Evolutionary conservation across 2,888 invertebrate species (phyloP).

Genomic region (Brachypalpus laphriformis): DNA sequence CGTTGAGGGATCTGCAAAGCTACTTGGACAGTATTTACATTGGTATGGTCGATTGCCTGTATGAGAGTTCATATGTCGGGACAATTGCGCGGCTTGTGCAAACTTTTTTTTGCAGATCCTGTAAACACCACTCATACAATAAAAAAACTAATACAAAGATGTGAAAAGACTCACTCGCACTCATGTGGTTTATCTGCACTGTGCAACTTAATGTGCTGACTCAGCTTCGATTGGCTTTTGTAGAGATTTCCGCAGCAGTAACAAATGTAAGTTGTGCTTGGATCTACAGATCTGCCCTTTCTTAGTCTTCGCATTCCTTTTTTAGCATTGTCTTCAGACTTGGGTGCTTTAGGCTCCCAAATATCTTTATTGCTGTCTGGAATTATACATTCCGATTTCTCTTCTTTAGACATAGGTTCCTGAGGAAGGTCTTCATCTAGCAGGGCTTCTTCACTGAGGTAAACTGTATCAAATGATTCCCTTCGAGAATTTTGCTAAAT

Average conservation of each 20-base stretch:
- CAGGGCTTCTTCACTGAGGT: constrained; percentile 7
- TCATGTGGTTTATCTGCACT: constrained; percentile 81
- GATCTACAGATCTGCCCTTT: constrained; percentile 13
- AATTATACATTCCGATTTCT: neutral
- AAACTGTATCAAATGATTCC: neutral
- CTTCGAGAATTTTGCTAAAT: neutral
- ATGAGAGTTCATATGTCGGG: constrained; percentile 82
- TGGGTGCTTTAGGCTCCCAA: neutral
- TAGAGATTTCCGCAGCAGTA: constrained; percentile 82
- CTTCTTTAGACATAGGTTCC: neutral
- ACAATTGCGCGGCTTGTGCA: constrained; percentile 81
- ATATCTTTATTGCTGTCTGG: neutral
- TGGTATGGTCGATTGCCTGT: constrained; percentile 82
- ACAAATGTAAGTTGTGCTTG: constrained; percentile 77
- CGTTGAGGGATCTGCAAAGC: constrained; percentile 82
- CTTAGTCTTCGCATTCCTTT: neutral
- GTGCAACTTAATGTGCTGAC: constrained; percentile 82
- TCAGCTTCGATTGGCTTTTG: constrained; percentile 81
- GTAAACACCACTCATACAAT: neutral
- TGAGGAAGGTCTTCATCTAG: neutral
- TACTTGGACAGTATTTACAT: constrained; percentile 81
- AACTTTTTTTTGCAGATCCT: constrained; percentile 82
- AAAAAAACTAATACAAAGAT: neutral
- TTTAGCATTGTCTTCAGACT: neutral
- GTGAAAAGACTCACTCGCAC: constrained; percentile 81